These are phyloP conservation scores for Caenorhabditis sp. DNA, from an alignment of 2,888 invertebrate genomes.

Conservation along the genomic window DNA sequence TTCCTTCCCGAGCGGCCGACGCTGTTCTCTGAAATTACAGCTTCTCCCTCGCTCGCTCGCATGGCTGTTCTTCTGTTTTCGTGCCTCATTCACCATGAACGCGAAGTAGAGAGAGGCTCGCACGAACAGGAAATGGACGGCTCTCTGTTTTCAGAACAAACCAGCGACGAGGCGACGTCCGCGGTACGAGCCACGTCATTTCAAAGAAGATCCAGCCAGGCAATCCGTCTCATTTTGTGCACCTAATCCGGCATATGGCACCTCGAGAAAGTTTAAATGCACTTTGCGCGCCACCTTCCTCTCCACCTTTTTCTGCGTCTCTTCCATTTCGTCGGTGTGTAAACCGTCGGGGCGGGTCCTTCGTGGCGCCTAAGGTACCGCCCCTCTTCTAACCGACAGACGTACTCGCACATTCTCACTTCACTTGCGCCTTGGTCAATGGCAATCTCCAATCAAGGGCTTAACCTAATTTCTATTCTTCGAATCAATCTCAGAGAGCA, in stretches of 20 bases:
- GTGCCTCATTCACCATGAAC: slow-evolving; percentile 27
- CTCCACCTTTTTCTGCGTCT: slow-evolving; percentile 42
- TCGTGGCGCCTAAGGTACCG: slow-evolving; percentile 15
- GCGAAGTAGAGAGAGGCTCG: slow-evolving; percentile 20
- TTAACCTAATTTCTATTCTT: neutral
- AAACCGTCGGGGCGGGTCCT: slow-evolving; percentile 22
- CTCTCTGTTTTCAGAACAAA: neutral
- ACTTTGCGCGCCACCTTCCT: slow-evolving; percentile 42
- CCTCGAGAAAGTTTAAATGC: slow-evolving; percentile 41
- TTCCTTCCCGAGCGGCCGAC: slow-evolving; percentile 11
- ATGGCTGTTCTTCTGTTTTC: slow-evolving; percentile 27
- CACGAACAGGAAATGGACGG: slow-evolving; percentile 45
- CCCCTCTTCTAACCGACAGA: neutral
- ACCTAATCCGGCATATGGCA: slow-evolving; percentile 35
- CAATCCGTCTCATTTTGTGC: slow-evolving; percentile 4
- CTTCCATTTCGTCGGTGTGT: slow-evolving; percentile 2
- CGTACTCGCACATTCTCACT: neutral
- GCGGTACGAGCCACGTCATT: slow-evolving; percentile 44
- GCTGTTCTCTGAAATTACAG: slow-evolving; percentile 51
- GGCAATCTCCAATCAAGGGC: neutral
- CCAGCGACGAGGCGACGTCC: neutral
- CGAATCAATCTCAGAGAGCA: neutral
- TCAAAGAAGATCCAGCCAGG: neutral
- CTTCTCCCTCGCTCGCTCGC: slow-evolving; percentile 5
- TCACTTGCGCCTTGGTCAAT: neutral